Conservation (phyloP, 2,888 invertebrate species). For the Plebejus melissa region DNA sequence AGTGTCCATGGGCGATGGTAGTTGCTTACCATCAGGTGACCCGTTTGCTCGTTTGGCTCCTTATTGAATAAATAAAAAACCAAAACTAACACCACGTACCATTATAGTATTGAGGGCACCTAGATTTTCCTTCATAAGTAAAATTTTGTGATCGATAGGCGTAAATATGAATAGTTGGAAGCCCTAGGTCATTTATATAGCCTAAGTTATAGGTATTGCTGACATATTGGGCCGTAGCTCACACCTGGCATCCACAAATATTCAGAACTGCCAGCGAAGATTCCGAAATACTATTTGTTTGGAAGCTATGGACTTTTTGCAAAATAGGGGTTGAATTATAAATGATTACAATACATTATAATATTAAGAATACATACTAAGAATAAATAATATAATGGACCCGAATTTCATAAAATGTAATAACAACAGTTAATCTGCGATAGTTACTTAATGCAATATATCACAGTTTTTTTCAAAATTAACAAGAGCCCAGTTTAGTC, state of each 20-base stretch:
- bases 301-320: not conserved
- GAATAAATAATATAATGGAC: no score
- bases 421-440: no score
- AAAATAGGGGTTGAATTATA: not conserved
- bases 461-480: no score
- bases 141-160: not conserved
- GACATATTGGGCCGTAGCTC: slow-evolving; percentile 18
- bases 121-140: not conserved
- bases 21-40: no score
- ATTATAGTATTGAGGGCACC: not conserved
- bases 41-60: no score
- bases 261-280: not conserved
- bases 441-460: no score
- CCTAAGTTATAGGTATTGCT: not conserved
- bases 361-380: no score
- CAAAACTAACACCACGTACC: not conserved
- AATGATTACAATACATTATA: no score
- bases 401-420: no score
- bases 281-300: not conserved
- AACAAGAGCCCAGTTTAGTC: no score
- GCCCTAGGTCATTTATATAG: not conserved
- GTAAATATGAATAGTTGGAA: not conserved
- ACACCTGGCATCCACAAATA: slow-evolving; percentile 7
- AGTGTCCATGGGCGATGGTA: no score
- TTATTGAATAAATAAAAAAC: no score